These are phyloP conservation scores for Pteromalus puparum DNA, from an alignment of 1,140 invertebrate genomes.

Conservation along the genomic window DNA sequence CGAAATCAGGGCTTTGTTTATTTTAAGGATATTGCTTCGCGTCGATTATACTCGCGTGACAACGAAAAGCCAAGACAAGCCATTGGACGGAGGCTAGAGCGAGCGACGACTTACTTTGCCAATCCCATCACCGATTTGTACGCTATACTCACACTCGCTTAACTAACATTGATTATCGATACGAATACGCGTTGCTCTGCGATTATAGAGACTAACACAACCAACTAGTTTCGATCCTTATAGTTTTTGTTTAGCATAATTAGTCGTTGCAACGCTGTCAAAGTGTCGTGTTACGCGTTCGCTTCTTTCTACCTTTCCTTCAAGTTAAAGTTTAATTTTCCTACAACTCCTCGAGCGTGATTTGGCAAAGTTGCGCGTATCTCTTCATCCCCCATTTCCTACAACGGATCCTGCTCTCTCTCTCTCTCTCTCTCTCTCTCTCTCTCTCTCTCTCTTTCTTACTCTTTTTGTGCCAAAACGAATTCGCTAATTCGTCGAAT, in stretches of 20 bases:
- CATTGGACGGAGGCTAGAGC: background rate
- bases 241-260: background rate
- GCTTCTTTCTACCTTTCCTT: background rate
- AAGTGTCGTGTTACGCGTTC: background rate
- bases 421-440: background rate
- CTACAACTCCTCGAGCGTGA: background rate
- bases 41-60: background rate
- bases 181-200: constrained; percentile 4
- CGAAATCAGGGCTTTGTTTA: background rate
- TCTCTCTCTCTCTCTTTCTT: background rate
- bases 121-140: background rate
- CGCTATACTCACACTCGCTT: background rate
- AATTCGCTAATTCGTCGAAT: constrained; percentile 14
- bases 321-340: background rate
- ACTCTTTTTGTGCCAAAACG: constrained; percentile 31
- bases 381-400: too few species aligned
- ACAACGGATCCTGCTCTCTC: background rate
- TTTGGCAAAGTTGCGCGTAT: constrained; percentile 26
- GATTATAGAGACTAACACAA: constrained; percentile 4
- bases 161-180: constrained; percentile 19
- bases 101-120: background rate
- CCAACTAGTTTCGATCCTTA: background rate
- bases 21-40: background rate
- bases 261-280: constrained; percentile 10
- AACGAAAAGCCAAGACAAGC: background rate